Base-by-base conservation (phyloP, 1,140 invertebrate species). In the Heliconius congener region DNA sequence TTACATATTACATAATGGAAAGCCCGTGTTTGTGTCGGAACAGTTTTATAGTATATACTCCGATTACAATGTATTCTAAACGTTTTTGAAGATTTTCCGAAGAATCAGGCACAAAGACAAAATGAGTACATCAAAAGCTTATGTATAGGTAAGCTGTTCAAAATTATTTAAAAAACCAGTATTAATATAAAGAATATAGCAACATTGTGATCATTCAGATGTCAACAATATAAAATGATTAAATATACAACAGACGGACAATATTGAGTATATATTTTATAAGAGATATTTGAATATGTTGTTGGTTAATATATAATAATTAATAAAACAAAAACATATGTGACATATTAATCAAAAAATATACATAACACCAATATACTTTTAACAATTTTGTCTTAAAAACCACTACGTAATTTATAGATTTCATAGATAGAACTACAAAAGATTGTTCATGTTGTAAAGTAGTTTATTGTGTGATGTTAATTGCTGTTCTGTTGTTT, bases 221-320 rank as follows among this genome's bases (percentile, higher is more conserved):
- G 8, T 66, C 27, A 66, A 66, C 27, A 30, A 57, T 23, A 23
- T 57, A 57, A 57, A 23, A 23, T 23, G 8, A 23, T 57, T 16
- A 16, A 66, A 16, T 46, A 46, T 46, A 16, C 42, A 46, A 46
- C 42, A 46, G 42, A 16, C 42, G 13, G 27, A 6, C 13, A 66
- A 66, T 30, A 66, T 30, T 66, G 23, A 66, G 9, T 66, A 66
- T 66, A 30, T 66, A 66, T 66, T 66, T 66, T 66, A 30, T 30
- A 30, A 66, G 27, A 66, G 3, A 66, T 66, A 13, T 30, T 66
- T 66, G 60, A 30, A 30, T 66, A 66, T 66, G 60, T 30, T 13
- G 60, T 66, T 66, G 27, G 4, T 66, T 30, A 66, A 30, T 66
- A 30, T 66, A 30, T 66, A 66, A 3, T 30, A 66, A n/a, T 13